A percentile compares a stretch with the other conserved stretches of the same genome.
phyloP scores from a whole-genome alignment of 2,113 vertebrate species.

The Synodontis membranacea region DNA sequence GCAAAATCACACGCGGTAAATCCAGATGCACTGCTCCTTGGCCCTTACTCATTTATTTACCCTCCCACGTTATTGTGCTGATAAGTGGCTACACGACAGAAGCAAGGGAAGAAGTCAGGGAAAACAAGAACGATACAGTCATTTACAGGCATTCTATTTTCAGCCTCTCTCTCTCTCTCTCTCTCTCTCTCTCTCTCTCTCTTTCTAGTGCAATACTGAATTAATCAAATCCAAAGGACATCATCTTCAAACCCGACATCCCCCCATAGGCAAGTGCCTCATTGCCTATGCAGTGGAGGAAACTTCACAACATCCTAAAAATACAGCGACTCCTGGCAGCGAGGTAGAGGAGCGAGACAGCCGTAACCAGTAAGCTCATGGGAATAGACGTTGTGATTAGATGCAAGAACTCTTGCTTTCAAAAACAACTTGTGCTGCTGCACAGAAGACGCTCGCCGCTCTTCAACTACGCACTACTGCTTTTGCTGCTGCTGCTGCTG shows the following conservation, averaged over 20 bases:
- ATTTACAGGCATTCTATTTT: conserved; percentile 80
- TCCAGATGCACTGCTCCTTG: conserved; percentile 37
- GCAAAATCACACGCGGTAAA: conserved; percentile 51
- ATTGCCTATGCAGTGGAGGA: conserved; percentile 94
- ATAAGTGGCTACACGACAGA: conserved; percentile 68
- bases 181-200: conserved; percentile 36
- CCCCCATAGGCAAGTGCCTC: conserved; percentile 95
- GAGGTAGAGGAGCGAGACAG: conserved; percentile 82
- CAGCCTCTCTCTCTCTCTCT: conserved; percentile 67
- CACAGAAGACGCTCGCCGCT: conserved; percentile 1
- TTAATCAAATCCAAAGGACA: conserved; percentile 98
- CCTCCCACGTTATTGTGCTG: conserved; percentile 65
- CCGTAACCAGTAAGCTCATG: conserved; percentile 86
- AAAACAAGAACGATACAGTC: conserved; percentile 76
- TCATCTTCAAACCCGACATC: conserved; percentile 97
- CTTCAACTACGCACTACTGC: not conserved
- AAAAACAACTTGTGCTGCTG: conserved; percentile 88
- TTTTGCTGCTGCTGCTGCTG: conserved; percentile 56
- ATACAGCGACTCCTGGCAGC: conserved; percentile 91
- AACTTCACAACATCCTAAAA: conserved; percentile 98
- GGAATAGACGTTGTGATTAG: conserved; percentile 89
- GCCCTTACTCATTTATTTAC: conserved; percentile 62
- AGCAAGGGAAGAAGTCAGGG: conserved; percentile 59
- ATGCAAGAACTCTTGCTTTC: conserved; percentile 83
- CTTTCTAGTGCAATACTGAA: conserved; percentile 82